These are phyloP conservation scores for Julus scanicus DNA, from an alignment of 2,888 invertebrate genomes.

Conservation along the genomic window DNA sequence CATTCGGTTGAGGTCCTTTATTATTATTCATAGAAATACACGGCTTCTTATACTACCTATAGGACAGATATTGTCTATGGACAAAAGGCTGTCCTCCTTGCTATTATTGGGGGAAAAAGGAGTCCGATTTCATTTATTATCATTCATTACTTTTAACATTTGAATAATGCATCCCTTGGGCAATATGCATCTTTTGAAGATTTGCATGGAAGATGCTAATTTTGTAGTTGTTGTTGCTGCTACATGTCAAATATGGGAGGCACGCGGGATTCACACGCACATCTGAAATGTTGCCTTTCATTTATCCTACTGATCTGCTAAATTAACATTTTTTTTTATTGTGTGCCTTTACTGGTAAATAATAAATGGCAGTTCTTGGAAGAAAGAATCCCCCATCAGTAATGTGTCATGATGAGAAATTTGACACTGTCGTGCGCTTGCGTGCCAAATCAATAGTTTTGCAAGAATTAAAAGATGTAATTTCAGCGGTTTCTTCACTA, in stretches of 20 bases:
- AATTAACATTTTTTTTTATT: neutral
- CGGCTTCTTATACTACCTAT: neutral
- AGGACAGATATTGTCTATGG: neutral
- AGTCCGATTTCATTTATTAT: neutral
- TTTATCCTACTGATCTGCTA: neutral
- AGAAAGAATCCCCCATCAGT: neutral
- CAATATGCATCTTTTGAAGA: neutral
- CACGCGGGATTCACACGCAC: neutral
- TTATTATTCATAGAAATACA: neutral
- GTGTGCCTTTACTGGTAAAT: neutral
- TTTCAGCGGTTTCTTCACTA: neutral
- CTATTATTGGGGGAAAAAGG: neutral
- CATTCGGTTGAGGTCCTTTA: neutral
- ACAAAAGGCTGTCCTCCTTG: neutral
- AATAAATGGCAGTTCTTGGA: neutral
- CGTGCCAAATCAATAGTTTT: neutral
- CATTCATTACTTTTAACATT: neutral
- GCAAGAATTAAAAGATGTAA: neutral
- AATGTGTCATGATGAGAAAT: neutral
- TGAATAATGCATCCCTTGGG: too few relatives aligned
- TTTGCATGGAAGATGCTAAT: neutral
- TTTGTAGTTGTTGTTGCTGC: neutral
- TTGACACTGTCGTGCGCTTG: neutral
- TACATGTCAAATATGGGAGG: neutral
- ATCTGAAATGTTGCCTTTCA: neutral